phyloP scores from a whole-genome alignment of 1,140 invertebrate species.

The Musca vetustissima region DNA sequence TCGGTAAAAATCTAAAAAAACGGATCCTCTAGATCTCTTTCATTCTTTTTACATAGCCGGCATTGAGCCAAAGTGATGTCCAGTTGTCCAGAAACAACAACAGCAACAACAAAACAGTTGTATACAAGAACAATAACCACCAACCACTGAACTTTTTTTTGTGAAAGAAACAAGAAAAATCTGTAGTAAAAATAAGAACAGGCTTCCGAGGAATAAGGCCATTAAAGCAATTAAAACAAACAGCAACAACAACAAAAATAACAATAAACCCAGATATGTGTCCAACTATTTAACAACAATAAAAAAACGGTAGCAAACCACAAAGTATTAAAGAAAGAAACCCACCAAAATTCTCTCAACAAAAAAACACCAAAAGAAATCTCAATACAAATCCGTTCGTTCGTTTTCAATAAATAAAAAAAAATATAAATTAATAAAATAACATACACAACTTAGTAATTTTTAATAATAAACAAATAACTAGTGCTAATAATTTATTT shows the following conservation, averaged over 20 bases:
- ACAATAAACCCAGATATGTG: neutral
- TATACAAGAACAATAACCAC: neutral
- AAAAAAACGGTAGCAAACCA: conserved; percentile 31
- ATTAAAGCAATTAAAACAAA: conserved; percentile 1
- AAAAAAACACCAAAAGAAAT: neutral
- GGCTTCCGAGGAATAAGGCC: neutral
- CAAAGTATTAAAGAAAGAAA: conserved; percentile 27
- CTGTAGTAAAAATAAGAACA: neutral
- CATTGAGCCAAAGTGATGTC: too few species aligned
- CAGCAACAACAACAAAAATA: conserved; percentile 11
- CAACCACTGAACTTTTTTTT: neutral
- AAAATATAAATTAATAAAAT: neutral
- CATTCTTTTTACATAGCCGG: too few species aligned
- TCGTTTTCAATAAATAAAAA: neutral
- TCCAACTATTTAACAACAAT: conserved; percentile 23
- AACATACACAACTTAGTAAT: too few species aligned
- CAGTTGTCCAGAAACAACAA: too few species aligned
- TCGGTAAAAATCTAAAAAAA: too few species aligned
- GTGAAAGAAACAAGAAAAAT: neutral
- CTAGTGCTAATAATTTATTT: too few species aligned
- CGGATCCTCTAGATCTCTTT: too few species aligned
- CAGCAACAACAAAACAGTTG: too few species aligned
- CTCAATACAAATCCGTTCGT: neutral
- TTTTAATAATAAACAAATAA: too few species aligned
- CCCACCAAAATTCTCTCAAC: neutral